Conservation (phyloP, 2,888 invertebrate species). For the Synanthedon andrenaeformis region DNA sequence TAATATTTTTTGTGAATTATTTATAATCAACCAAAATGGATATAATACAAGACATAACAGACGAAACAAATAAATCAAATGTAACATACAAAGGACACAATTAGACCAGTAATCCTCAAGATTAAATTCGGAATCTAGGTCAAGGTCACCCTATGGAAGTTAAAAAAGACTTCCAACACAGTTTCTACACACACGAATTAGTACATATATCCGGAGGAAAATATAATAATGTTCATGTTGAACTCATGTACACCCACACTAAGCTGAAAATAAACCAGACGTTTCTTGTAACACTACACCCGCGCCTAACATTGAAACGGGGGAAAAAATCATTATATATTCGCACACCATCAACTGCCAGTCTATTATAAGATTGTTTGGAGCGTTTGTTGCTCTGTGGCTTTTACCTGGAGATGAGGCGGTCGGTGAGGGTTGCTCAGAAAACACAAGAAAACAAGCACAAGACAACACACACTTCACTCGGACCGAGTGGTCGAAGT, state of each 20-base stretch:
- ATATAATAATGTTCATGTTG: constrained; percentile 9
- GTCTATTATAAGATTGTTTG: not conserved
- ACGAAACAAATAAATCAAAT: too few relatives aligned
- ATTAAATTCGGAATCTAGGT: constrained; percentile 31
- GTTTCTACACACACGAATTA: not conserved
- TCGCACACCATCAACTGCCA: constrained; percentile 19
- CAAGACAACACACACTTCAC: constrained; percentile 58
- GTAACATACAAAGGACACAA: constrained; percentile 2
- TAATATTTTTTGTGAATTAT: too few relatives aligned
- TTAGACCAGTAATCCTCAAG: constrained; percentile 8
- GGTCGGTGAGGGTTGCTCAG: constrained; percentile 8
- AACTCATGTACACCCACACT: constrained; percentile 40
- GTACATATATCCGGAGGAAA: constrained; percentile 1
- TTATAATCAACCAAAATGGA: too few relatives aligned
- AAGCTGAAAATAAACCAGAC: constrained; percentile 58
- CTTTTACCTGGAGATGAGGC: constrained; percentile 17
- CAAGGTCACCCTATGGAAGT: constrained; percentile 46
- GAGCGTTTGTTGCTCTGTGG: not conserved
- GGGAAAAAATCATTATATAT: constrained; percentile 24
- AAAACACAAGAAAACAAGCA: constrained; percentile 48
- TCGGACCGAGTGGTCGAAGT: constrained; percentile 54
- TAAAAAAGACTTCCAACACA: not conserved
- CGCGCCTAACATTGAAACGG: constrained; percentile 37
- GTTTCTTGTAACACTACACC: constrained; percentile 60
- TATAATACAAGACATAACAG: too few relatives aligned